Base-by-base conservation (phyloP, 2,797 vertebrate genomes). In the Megalops cyprinoides region DNA sequence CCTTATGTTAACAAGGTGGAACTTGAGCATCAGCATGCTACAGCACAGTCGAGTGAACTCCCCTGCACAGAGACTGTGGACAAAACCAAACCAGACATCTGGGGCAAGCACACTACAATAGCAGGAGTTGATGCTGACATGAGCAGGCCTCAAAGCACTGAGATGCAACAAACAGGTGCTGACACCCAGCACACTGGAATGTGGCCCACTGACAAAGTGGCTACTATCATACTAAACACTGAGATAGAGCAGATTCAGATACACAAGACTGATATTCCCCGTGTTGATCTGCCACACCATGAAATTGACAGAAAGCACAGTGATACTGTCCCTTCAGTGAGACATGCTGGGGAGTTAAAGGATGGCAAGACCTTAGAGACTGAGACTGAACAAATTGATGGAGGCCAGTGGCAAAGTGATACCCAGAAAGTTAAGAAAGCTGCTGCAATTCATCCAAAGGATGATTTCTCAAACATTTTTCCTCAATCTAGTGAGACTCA, bases 181-280 rank as follows among this genome's bases (percentile, higher is more conserved):
- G 55, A 76, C n/a, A 58, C 25, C 74, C 18, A 39, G 25, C 25
- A n/a, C 15, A 18, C 48, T 46, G 51, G 76, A 44, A 67, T 65
- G 37, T 58, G 65, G 20, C 44, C 73, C 34, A 49, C 39, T 62
- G 73, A 78, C 56, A 83, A 80, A 80, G 74, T 86, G 31, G 81
- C 82, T 23, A 18, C 44, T 0, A 3, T 88, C 42, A 85, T 85
- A 73, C 81, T 87, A 49, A 84, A 89, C 74, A 37, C 37, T 7
- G 81, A 85, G 77, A 39, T 62, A 23, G 49, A 87, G 39, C 46
- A 69, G 49, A 82, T 85, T 25, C 31, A 77, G 31, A 6, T 37
- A 44, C 15, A 34, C 0, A 15, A 8, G n/a, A 49, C 49, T 37
- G 75, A 77, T 6, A 37, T 34, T 28, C 80, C 44, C 62, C 80